phyloP scores from a whole-genome alignment of 92 coral and sea anemone species.

The Metridium senile region DNA sequence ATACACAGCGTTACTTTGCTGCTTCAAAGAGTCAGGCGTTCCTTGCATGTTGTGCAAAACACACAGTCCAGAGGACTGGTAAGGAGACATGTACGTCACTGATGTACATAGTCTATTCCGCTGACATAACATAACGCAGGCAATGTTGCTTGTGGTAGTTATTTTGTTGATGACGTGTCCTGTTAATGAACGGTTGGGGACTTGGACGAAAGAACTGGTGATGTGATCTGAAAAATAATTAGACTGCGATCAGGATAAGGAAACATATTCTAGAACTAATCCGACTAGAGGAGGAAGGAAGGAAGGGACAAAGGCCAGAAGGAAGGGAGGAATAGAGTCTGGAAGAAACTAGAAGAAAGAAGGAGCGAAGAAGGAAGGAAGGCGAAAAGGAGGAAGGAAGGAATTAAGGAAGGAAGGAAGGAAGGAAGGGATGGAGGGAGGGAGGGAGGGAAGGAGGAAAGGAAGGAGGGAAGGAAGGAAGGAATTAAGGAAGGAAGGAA shows the following conservation, averaged over 20 bases:
- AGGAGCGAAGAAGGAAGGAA: background rate
- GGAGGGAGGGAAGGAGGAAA: background rate
- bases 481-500: background rate
- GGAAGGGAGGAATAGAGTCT: background rate
- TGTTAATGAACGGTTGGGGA: constrained; percentile 13
- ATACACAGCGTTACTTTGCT: constrained; percentile 10
- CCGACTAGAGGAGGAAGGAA: background rate
- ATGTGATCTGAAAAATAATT: constrained; percentile 15
- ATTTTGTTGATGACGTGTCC: constrained; percentile 14
- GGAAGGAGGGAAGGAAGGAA: background rate
- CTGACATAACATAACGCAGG: constrained; percentile 35
- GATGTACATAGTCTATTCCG: constrained; percentile 19
- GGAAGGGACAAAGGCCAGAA: background rate
- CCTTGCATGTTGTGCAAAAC: constrained; percentile 12
- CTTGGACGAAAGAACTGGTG: constrained; percentile 5
- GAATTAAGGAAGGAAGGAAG: background rate
- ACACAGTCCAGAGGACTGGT: constrained; percentile 36
- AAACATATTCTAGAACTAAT: too few species aligned
- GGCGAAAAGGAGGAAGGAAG: background rate
- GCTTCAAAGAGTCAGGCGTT: constrained; percentile 27
- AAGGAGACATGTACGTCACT: constrained; percentile 10
- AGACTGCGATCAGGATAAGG: too few species aligned
- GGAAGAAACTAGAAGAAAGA: background rate
- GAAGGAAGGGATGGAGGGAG: background rate
- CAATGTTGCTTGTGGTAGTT: constrained; percentile 20